These are phyloP conservation scores for Pyrgilauda ruficollis DNA, from an alignment of 2,113 vertebrate genomes.

Conservation along the genomic window DNA sequence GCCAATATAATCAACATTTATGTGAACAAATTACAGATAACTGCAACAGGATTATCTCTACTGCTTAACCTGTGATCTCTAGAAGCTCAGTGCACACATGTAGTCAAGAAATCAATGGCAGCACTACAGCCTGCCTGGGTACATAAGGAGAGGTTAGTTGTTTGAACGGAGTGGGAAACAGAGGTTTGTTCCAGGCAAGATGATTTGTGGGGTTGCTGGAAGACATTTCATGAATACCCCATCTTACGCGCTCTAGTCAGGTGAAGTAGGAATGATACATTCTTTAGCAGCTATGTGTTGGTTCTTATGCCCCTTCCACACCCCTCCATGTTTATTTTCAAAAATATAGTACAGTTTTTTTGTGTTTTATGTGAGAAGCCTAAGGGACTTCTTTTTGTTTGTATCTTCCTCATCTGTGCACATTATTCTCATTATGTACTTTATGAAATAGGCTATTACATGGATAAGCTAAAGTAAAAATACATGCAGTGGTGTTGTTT, in stretches of 20 bases:
- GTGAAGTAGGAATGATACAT: neutral
- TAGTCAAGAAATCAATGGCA: neutral
- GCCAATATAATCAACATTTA: slow-evolving; percentile 9
- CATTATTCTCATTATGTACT: neutral
- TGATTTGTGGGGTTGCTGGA: neutral
- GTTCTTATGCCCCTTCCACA: neutral
- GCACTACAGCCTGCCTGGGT: neutral
- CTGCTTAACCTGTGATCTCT: slow-evolving; percentile 19
- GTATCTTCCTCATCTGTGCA: neutral
- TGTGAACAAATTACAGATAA: slow-evolving; percentile 25
- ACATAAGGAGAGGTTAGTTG: rapidly evolving
- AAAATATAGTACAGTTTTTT: neutral
- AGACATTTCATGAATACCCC: neutral
- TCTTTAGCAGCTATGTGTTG: neutral
- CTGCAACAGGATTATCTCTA: neutral
- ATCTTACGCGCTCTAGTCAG: neutral
- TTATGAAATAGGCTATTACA: neutral
- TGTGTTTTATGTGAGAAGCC: neutral
- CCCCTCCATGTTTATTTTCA: neutral
- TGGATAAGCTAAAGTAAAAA: neutral
- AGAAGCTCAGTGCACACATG: neutral
- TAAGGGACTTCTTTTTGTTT: neutral
- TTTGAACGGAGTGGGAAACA: rapidly evolving
- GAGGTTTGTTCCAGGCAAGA: neutral
- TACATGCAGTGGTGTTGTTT: neutral